These are phyloP conservation scores for Orchestes rusci DNA, from an alignment of 2,888 invertebrate genomes.

Conservation along the genomic window DNA sequence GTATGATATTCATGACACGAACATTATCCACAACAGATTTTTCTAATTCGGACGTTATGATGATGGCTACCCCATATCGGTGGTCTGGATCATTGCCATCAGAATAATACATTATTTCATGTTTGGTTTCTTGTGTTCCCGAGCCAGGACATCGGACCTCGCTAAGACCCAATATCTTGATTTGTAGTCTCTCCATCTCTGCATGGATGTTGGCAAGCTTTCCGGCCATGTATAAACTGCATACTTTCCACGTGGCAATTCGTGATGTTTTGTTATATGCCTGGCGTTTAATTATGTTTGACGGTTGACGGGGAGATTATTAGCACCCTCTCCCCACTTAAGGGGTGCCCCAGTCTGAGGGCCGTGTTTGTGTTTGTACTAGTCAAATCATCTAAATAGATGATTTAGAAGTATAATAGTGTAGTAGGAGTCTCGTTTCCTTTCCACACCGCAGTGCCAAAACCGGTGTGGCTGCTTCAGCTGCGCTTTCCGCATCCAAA, in stretches of 20 bases:
- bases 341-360: slow-evolving; percentile 7
- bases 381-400: too few species aligned
- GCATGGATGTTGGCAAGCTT: slow-evolving; percentile 7
- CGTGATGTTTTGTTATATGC: slow-evolving; percentile 7
- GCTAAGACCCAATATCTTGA: slow-evolving; percentile 19
- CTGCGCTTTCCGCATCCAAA: slow-evolving; percentile 5
- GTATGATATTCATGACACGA: too few species aligned
- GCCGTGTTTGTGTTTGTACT: slow-evolving; percentile 1
- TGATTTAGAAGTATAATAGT: not conserved
- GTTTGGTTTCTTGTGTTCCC: slow-evolving; percentile 10
- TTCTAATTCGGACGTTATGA: too few species aligned
- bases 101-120: slow-evolving; percentile 7
- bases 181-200: slow-evolving; percentile 19
- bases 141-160: slow-evolving; percentile 19
- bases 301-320: slow-evolving; percentile 3
- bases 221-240: slow-evolving; percentile 9
- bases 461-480: slow-evolving; percentile 4
- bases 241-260: slow-evolving; percentile 5
- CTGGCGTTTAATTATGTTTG: not conserved
- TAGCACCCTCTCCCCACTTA: slow-evolving; percentile 10
- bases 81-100: slow-evolving; percentile 10
- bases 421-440: slow-evolving; percentile 10
- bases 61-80: slow-evolving; percentile 1
- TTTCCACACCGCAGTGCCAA: slow-evolving; percentile 10
- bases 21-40: too few species aligned